Evolutionary conservation across 1,140 invertebrate species (phyloP), one percentile per base, ranked within the genome.

Genomic region (Wiebesia pumilae): DNA sequence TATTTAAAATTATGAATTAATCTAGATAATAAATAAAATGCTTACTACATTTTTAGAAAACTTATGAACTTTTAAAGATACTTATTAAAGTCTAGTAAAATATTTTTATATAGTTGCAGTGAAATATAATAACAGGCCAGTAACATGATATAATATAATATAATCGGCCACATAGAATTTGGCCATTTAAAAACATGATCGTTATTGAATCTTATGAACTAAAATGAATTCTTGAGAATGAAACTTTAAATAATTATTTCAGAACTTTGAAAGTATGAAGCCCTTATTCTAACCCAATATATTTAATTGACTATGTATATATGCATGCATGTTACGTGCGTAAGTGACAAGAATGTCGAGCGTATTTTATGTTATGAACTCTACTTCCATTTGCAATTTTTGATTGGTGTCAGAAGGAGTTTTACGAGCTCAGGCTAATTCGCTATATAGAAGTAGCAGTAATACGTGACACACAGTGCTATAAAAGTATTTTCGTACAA

Each of bases 401-500:
- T 84, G 58, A 67, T 79, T 79, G 73, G 71, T 58, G 54, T 77
- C 71, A 62, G 58, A 62, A 51, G 21, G 33, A 62, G 51, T 62
- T 84, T 84, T 84, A 84, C 75, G 83, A 84, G 54, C 38, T 3
- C 83, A 43, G 4, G 21, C 83, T 35, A n/a, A 79, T 69, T 67
- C 83, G 27, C 47, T 35, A 40, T 30, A 30, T 67, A 84, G 27
- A 62, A 67, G 83, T 65, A 38, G 40, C 73, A 51, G 73, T 51
- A 38, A 27, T 67, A 65, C 58, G 38, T 43, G 83, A 84, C 83
- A 84, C 27, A 51, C 30, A 21, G 77, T 62, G 82, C 71, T 77
- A 65, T 79, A 78, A 79, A 84, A 84, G 58, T 84, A 84, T 84
- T 84, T 84, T 75, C 38, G 82, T 83, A 40, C 67, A 33, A 83